Base-by-base conservation (phyloP, 2,797 vertebrate species). In the Artibeus jamaicensis region DNA sequence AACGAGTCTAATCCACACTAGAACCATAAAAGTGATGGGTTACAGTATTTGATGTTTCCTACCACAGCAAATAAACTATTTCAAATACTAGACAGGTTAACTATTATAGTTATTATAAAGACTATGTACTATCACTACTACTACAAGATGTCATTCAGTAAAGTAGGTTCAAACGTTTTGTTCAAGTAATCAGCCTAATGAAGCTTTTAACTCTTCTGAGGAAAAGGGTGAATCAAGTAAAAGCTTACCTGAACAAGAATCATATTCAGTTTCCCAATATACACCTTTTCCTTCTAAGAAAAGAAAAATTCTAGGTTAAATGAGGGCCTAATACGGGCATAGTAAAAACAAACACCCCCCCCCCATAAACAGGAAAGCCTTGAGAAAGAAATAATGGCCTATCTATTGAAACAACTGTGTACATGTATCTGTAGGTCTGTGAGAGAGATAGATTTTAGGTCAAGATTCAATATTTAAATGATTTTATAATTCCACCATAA, bases 181-280 rank as follows among this genome's bases (percentile, higher is more conserved):
- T n/a, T 62, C 37, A 53, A 79, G 34, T 53, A 32, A 34, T 48
- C 86, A 93, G 18, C 22, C 21, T 86, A 74, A 82, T 65, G 14
- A 90, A 92, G 29, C 22, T 93, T 37, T 32, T 55, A 74, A 26
- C 48, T 0, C 0, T 0, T 16, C 1, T 10, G n/a, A 86, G 3
- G 24, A 9, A 57, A 29, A 26, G 16, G 76, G 12, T 12, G 0
- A 71, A 3, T 37, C 1, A 67, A 78, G 11, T 29, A 73, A 39
- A 26, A 79, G 14, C 98, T 98, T 98, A 99, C 99, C 99, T 99
- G 99, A 74, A 99, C 99, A 91, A 99, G 99, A 98, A 99, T 99
- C 99, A 99, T 99, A 98, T 99, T 99, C 96, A 99, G 98, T 94
- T 99, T 99, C 48, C 99, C 99, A 97, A 99, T 99, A 97, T 99